Percentiles rank a stretch among this genome's conserved stretches.
Evolutionary conservation across 2,113 vertebrate genomes (phyloP).

Genomic region (Cavia aperea): DNA sequence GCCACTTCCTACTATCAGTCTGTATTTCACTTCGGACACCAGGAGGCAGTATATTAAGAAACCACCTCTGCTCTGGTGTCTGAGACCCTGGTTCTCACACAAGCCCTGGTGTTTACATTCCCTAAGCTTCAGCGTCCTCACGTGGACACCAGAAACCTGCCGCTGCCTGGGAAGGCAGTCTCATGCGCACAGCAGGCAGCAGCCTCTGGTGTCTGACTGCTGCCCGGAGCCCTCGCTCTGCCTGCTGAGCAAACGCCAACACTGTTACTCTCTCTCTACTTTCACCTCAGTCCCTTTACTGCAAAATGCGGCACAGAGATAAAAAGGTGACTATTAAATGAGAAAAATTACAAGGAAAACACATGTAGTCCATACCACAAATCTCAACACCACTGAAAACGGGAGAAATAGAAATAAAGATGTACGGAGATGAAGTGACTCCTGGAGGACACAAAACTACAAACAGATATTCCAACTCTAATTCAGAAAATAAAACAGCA

Average conservation of each 20-base stretch:
- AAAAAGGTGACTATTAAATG: neutral
- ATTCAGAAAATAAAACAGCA: neutral
- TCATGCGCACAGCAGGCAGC: neutral
- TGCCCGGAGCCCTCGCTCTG: neutral
- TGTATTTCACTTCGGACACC: neutral
- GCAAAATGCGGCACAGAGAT: neutral
- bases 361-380: neutral
- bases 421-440: neutral
- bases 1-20: neutral
- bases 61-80: neutral
- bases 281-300: neutral
- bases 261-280: neutral
- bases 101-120: neutral
- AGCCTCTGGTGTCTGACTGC: neutral
- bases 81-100: neutral
- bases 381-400: slow-evolving; percentile 3
- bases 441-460: neutral
- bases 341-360: slow-evolving; percentile 3
- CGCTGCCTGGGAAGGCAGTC: neutral
- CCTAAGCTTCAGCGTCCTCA: neutral
- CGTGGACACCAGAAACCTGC: neutral
- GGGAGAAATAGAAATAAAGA: neutral
- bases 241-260: neutral
- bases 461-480: neutral
- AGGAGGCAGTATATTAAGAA: neutral